Conservation (phyloP, 2,888 invertebrate genomes). For the Leptinotarsa peninsularis region DNA sequence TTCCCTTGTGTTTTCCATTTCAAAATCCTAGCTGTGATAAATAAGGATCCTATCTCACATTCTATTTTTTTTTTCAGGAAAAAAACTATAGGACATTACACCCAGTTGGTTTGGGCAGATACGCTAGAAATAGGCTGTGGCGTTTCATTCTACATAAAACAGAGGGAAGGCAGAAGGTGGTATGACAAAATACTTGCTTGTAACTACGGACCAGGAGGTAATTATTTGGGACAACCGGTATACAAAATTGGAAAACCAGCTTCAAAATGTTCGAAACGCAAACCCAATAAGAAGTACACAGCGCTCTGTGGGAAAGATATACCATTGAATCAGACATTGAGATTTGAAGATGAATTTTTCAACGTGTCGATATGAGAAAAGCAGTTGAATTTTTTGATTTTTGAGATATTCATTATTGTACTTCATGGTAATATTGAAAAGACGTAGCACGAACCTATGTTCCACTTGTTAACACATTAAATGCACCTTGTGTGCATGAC, state of each 20-base stretch:
- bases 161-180: slow-evolving; percentile 48
- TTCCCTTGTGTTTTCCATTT: too few relatives aligned
- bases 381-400: too few relatives aligned
- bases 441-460: too few relatives aligned
- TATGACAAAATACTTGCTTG: slow-evolving; percentile 60
- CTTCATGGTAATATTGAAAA: too few relatives aligned
- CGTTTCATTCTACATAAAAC: slow-evolving; percentile 55
- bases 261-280: slow-evolving; percentile 50
- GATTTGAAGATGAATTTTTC: slow-evolving; percentile 30
- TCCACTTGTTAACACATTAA: too few relatives aligned
- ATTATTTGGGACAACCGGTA: slow-evolving; percentile 59
- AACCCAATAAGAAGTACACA: slow-evolving; percentile 52
- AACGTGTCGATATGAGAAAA: background rate
- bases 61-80: background rate
- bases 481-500: too few relatives aligned
- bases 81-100: slow-evolving; percentile 59
- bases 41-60: too few relatives aligned
- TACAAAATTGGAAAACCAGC: slow-evolving; percentile 59
- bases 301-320: slow-evolving; percentile 55
- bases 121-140: slow-evolving; percentile 61
- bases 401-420: too few relatives aligned
- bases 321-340: slow-evolving; percentile 25
- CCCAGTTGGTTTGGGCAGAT: slow-evolving; percentile 63
- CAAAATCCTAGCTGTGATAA: too few relatives aligned
- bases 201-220: slow-evolving; percentile 63